phyloP scores from a whole-genome alignment of 2,888 invertebrate genomes.

The Lumbricus terrestris region DNA sequence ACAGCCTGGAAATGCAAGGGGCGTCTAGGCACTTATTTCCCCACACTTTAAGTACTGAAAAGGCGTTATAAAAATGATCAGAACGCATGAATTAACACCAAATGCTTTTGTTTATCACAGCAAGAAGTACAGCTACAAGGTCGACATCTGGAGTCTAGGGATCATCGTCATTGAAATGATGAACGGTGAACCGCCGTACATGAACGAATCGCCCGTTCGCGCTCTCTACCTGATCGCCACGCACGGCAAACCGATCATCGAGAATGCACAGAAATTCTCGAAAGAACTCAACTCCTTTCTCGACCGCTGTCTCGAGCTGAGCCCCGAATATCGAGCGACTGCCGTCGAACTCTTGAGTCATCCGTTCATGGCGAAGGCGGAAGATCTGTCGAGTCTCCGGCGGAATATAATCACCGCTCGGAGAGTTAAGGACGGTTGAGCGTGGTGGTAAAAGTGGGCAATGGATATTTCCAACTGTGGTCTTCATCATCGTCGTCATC shows the following conservation, averaged over 20 bases:
- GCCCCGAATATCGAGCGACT: constrained; percentile 85
- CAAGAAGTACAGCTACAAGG: constrained; percentile 97
- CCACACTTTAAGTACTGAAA: no score
- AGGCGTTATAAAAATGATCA: no score
- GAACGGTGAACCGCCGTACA: constrained; percentile 97
- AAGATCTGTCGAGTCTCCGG: constrained; percentile 77
- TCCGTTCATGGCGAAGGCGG: constrained; percentile 75
- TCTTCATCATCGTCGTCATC: no score
- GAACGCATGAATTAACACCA: background rate
- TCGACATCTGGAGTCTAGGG: constrained; percentile 96
- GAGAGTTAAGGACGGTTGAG: constrained; percentile 63
- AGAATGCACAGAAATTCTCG: constrained; percentile 85
- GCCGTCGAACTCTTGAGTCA: constrained; percentile 88
- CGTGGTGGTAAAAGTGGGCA: background rate
- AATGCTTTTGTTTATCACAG: constrained; percentile 56
- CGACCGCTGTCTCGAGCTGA: constrained; percentile 84
- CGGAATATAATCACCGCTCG: constrained; percentile 90
- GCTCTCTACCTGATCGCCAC: constrained; percentile 51
- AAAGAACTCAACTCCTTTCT: constrained; percentile 68
- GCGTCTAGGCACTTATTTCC: no score
- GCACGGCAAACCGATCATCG: constrained; percentile 80
- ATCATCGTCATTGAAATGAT: constrained; percentile 99
- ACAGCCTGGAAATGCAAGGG: no score
- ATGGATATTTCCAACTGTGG: background rate
- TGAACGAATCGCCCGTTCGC: constrained; percentile 95